Evolutionary conservation across 2,797 vertebrate genomes (phyloP), one percentile per base, ranked within the genome.

Genomic region (Garrulus glandarius): DNA sequence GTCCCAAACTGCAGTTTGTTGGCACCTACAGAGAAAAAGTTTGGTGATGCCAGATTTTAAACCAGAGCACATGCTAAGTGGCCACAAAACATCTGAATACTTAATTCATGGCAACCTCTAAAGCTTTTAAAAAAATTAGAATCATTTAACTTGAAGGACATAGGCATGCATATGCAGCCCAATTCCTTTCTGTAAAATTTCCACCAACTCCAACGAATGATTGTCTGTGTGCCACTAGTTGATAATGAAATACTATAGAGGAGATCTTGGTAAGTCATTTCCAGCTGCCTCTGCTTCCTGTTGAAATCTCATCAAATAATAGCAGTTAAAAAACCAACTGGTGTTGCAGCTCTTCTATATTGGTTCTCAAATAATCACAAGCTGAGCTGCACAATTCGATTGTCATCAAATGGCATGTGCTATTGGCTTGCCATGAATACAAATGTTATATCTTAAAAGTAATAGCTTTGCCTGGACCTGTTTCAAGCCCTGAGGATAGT

Each of bases 401-500:
- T 92, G 64, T 34, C 55, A 41, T 47, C 32, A 75, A 88, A 67
- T 1, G 0, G 14, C 13, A 18, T 21, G 27, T 52, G 32, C 17
- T 72, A 56, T 37, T 94, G 22, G 13, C 39, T 70, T 50, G n/a
- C 49, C 22, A 44, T 59, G 56, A 95, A 92, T 87, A 81, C 3
- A 17, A 87, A 89, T 44, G 20, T 29, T 22, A 5, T 46, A 69
- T 64, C 20, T 88, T 87, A 65, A 95, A 93, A 82, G 59, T 32
- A 65, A 77, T 67, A 49, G 14, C 36, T 91, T 77, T 95, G 65
- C 8, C 64, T 87, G 59, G 89, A 92, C 49, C 2, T 56, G 5
- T 84, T 93, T 93, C 91, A 93, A 69, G 29, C 69, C 32, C n/a
- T 18, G 11, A 64, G n/a, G 53, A 65, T 46, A 13, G 39, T 86